Evolutionary conservation across 2,113 vertebrate genomes (phyloP).

Genomic region (Delphinapterus leucas): DNA sequence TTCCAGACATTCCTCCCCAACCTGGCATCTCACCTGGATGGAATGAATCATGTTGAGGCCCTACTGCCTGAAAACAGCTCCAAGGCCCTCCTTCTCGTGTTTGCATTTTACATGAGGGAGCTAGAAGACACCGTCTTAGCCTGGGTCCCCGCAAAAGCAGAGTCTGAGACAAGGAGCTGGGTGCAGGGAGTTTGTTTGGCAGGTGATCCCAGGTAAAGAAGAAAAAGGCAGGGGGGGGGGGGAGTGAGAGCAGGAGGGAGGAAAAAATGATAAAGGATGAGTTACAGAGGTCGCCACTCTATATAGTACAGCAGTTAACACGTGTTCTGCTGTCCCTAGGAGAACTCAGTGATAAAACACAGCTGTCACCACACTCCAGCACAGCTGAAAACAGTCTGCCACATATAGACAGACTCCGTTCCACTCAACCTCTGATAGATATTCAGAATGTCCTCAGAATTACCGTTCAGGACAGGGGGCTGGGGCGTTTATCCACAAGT

Average conservation of each 20-base stretch:
- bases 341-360: slow-evolving; percentile 59
- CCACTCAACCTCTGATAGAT: background rate
- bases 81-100: background rate
- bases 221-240: background rate
- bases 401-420: background rate
- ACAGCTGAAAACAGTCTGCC: slow-evolving; percentile 72
- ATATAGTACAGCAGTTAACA: slow-evolving; percentile 27
- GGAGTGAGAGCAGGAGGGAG: background rate
- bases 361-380: slow-evolving; percentile 61
- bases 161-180: background rate
- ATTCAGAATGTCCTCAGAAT: background rate
- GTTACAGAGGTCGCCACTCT: background rate
- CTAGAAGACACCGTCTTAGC: background rate
- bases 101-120: background rate
- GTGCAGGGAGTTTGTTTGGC: background rate
- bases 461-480: too few species aligned
- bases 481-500: background rate
- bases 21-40: background rate
- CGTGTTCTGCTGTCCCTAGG: slow-evolving; percentile 63
- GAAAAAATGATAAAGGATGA: background rate
- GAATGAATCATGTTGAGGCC: background rate
- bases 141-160: background rate
- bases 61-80: background rate
- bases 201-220: background rate
- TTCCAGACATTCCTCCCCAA: background rate